Evolutionary conservation across 2,113 vertebrate species (phyloP).

Genomic region (Oncorhynchus masou): DNA sequence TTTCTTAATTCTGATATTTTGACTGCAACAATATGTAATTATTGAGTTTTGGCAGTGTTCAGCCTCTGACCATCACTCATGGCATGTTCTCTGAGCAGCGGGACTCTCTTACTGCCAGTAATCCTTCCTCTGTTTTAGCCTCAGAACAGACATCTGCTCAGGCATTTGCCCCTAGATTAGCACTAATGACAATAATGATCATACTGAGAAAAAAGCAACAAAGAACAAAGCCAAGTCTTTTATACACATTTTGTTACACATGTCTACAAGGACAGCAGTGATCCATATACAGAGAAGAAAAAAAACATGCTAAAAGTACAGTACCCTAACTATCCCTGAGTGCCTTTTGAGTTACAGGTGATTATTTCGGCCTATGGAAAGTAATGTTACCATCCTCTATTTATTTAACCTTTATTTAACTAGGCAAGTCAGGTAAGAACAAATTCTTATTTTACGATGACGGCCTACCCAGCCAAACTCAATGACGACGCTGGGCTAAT

Average conservation of each 20-base stretch:
- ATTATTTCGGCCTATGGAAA: not conserved
- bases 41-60: constrained; percentile 38
- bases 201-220: constrained; percentile 53
- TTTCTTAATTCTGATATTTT: not conserved
- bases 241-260: constrained; percentile 64
- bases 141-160: constrained; percentile 41
- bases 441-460: too few species aligned
- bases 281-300: constrained; percentile 52
- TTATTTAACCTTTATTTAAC: too few species aligned
- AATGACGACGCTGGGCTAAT: too few species aligned
- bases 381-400: too few species aligned
- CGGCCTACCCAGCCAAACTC: too few species aligned
- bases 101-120: constrained; percentile 53
- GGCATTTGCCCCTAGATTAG: constrained; percentile 67
- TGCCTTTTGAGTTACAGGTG: not conserved
- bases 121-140: constrained; percentile 44
- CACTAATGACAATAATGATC: constrained; percentile 69
- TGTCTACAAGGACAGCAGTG: constrained; percentile 42
- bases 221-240: constrained; percentile 57
- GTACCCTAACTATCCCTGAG: not conserved
- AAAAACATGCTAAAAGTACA: constrained; percentile 38
- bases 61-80: constrained; percentile 51
- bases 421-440: too few species aligned
- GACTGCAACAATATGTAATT: constrained; percentile 43
- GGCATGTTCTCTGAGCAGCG: constrained; percentile 42